Percentiles rank a stretch among this genome's conserved stretches.
phyloP scores from a whole-genome alignment of 2,797 vertebrate species.

The Syndactyla subalaris region DNA sequence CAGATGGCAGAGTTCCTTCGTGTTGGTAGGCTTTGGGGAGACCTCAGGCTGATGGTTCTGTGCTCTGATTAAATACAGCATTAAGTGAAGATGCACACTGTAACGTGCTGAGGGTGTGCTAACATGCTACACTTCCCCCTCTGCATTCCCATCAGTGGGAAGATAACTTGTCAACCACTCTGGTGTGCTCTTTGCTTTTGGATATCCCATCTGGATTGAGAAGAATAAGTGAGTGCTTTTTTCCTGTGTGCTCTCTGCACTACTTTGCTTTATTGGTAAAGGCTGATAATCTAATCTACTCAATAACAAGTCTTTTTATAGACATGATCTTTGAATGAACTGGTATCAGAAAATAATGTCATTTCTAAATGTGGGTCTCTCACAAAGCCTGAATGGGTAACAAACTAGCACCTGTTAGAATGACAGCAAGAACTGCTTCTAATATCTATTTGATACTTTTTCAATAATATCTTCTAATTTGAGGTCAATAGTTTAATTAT shows the following conservation, averaged over 20 bases:
- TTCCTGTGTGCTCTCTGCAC: neutral
- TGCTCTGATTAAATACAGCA: neutral
- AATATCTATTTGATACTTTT: neutral
- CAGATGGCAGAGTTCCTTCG: neutral
- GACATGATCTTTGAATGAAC: neutral
- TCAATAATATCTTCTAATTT: neutral
- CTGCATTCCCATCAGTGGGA: neutral
- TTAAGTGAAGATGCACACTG: neutral
- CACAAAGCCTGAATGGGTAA: neutral
- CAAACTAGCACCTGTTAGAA: neutral
- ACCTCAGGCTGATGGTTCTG: neutral
- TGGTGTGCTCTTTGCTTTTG: neutral
- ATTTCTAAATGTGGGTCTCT: neutral
- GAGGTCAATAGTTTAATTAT: neutral
- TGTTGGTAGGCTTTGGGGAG: neutral
- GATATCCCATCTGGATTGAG: neutral
- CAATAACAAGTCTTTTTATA: neutral
- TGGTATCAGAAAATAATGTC: neutral
- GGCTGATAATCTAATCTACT: neutral
- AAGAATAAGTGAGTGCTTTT: neutral
- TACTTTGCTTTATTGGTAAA: neutral
- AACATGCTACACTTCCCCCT: neutral
- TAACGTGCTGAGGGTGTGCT: neutral
- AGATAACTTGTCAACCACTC: neutral
- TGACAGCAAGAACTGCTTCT: neutral